Conservation (phyloP, 2,888 invertebrate genomes). For the Cerceris rybyensis region DNA sequence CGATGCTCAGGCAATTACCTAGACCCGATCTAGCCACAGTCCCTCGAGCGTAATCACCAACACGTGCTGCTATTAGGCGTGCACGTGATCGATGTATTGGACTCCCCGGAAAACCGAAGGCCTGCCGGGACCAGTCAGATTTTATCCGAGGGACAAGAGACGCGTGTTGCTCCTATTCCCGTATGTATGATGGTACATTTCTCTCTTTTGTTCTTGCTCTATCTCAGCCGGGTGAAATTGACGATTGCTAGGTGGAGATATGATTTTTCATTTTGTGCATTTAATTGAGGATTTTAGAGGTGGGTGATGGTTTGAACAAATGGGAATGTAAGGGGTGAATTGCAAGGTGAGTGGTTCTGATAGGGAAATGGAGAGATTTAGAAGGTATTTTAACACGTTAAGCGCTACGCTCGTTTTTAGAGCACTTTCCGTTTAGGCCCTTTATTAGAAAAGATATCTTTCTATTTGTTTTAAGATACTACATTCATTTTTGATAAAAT, state of each 20-base stretch:
- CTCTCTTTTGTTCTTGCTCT: too few species aligned
- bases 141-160: constrained; percentile 56
- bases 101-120: constrained; percentile 64
- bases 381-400: too few species aligned
- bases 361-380: too few species aligned
- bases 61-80: constrained; percentile 78
- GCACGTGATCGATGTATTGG: constrained; percentile 77
- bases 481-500: too few species aligned
- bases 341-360: too few species aligned
- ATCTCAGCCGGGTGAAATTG: too few species aligned
- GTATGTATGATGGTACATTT: constrained; percentile 14
- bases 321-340: too few species aligned
- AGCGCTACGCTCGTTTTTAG: too few species aligned
- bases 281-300: neutral
- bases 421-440: too few species aligned
- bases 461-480: too few species aligned
- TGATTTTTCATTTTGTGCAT: neutral
- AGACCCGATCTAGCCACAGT: constrained; percentile 75
- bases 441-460: too few species aligned
- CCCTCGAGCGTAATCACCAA: constrained; percentile 78
- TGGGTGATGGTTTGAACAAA: too few species aligned
- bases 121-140: constrained; percentile 54
- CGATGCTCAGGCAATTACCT: constrained; percentile 76
- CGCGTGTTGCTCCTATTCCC: constrained; percentile 31
- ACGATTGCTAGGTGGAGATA: neutral